Evolutionary conservation across 2,888 invertebrate genomes (phyloP).

Genomic region (Hypomecis atomaria): DNA sequence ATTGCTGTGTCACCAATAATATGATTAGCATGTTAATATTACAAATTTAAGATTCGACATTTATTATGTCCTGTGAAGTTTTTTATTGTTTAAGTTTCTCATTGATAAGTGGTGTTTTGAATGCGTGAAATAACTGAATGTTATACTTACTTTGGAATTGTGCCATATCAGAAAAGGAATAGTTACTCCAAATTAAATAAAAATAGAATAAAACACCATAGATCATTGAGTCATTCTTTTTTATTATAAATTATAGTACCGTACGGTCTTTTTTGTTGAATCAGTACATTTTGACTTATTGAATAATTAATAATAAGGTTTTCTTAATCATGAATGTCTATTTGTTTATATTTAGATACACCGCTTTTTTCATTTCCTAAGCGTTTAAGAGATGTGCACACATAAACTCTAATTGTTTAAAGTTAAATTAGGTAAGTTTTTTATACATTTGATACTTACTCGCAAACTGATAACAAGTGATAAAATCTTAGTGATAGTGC

Average conservation of each 20-base stretch:
- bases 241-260: constrained; percentile 29
- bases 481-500: constrained; percentile 74
- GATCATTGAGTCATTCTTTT: constrained; percentile 61
- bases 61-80: constrained; percentile 51
- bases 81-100: constrained; percentile 51
- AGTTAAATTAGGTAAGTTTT: constrained; percentile 74
- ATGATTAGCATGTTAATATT: constrained; percentile 76
- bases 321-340: constrained; percentile 79
- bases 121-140: constrained; percentile 46
- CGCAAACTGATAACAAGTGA: constrained; percentile 83
- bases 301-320: constrained; percentile 70
- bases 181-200: constrained; percentile 37
- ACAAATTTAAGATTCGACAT: constrained; percentile 62
- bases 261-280: constrained; percentile 51
- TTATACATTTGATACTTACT: constrained; percentile 84
- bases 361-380: constrained; percentile 71
- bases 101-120: constrained; percentile 65
- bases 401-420: constrained; percentile 68
- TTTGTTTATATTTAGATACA: constrained; percentile 75
- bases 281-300: constrained; percentile 60
- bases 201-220: constrained; percentile 49
- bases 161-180: constrained; percentile 70
- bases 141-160: constrained; percentile 61
- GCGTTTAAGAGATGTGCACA: constrained; percentile 73
- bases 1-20: constrained; percentile 85